phyloP scores from a whole-genome alignment of 1,140 invertebrate species.

The Sinonovacula constricta region DNA sequence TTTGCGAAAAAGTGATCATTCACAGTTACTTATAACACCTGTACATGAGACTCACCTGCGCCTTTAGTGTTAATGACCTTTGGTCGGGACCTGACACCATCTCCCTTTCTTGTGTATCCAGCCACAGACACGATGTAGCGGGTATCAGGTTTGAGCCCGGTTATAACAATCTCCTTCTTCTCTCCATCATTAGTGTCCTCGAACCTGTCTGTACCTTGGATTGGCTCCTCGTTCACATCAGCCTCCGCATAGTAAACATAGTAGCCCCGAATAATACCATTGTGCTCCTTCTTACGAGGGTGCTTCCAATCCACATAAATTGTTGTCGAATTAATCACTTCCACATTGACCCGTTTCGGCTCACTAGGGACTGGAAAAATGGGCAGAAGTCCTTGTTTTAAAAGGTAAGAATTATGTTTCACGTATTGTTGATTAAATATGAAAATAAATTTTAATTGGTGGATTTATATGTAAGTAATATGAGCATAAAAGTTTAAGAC shows the following conservation, averaged over 20 bases:
- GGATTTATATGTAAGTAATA: too few relatives aligned
- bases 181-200: constrained; percentile 80
- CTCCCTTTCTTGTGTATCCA: constrained; percentile 95
- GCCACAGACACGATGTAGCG: constrained; percentile 91
- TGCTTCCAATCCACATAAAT: constrained; percentile 95
- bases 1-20: not conserved
- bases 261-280: constrained; percentile 98
- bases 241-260: constrained; percentile 90
- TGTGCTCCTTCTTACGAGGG: constrained; percentile 92
- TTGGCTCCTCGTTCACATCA: constrained; percentile 65
- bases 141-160: constrained; percentile 94
- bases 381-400: too few relatives aligned
- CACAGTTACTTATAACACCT: constrained; percentile 59
- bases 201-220: constrained; percentile 55
- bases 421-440: too few relatives aligned
- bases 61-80: constrained; percentile 93
- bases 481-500: too few relatives aligned
- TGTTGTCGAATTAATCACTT: constrained; percentile 93
- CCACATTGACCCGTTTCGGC: constrained; percentile 92
- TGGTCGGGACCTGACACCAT: constrained; percentile 91
- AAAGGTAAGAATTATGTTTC: too few relatives aligned
- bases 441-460: too few relatives aligned
- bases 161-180: constrained; percentile 89
- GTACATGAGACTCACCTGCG: constrained; percentile 82
- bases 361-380: constrained; percentile 94